Evolutionary conservation across 2,113 vertebrate genomes (phyloP).

Genomic region (Sisor rabdophorus): DNA sequence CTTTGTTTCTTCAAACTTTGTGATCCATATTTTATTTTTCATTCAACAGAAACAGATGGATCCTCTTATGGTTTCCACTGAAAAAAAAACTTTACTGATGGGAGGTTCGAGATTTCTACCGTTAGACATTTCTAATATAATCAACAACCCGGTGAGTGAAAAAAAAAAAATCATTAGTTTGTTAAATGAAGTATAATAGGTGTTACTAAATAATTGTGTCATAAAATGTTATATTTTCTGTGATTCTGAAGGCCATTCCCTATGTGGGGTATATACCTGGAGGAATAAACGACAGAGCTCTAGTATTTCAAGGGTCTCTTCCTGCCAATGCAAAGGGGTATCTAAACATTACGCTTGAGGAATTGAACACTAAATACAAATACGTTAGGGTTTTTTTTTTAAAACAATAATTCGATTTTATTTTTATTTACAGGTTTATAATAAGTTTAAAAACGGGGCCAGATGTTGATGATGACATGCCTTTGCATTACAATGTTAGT

Average conservation of each 20-base stretch:
- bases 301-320: slow-evolving; percentile 6
- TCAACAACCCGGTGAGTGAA: slow-evolving; percentile 12
- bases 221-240: no score
- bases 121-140: not conserved
- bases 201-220: no score
- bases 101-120: not conserved
- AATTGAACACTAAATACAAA: no score
- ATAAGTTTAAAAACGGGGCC: no score
- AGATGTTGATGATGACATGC: no score
- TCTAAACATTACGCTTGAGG: not conserved
- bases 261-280: slow-evolving; percentile 4
- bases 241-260: slow-evolving; percentile 35
- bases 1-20: not conserved
- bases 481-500: no score
- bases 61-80: not conserved
- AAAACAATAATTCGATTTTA: no score
- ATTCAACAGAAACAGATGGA: not conserved
- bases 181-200: no score
- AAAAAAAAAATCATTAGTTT: no score
- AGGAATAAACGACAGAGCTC: slow-evolving; percentile 13
- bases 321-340: not conserved
- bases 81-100: slow-evolving; percentile 1
- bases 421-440: no score
- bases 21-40: not conserved
- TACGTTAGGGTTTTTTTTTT: no score